Base-by-base conservation (phyloP, 2,888 invertebrate genomes). In the Andrena minutula region DNA sequence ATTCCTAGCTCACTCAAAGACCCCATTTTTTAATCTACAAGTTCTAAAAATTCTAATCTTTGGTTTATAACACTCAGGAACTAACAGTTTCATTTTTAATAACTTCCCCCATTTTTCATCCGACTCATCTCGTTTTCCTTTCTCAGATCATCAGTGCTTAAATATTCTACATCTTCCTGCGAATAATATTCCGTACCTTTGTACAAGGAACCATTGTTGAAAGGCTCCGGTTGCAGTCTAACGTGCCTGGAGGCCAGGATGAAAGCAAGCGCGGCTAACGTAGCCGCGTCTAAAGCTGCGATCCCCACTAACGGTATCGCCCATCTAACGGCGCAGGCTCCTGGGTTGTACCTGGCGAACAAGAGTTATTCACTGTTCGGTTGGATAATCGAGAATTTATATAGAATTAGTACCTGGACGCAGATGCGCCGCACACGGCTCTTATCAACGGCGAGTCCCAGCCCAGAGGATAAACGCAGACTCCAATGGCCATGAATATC, bases 221-320 rank as follows among this genome's bases (percentile, higher is more conserved):
- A 95, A 0, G 96, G 96, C 94, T 98, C 98, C 0, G 98, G 96
- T 92, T 97, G 97, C 66, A 98, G 95, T 75, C 97, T 95, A 23
- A 98, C 97, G 94, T 99, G 98, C 75, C 98, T 95, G 6, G 98
- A 97, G 47, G 98, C 99, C 88, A 99, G 95, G 90, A 99, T 98
- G 94, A 99, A 99, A 16, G 99, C 99, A 78, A 99, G 95, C 0
- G 97, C 97, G 0, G 99, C 96, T 84, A 99, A 95, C 81, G 98
- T 98, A 70, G 97, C 95, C 71, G 98, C 98, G 93, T 98, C 98
- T 87, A 97, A 94, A 74, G 98, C 97, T 0, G 97, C 98, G 83
- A 99, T 98, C 80, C 98, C 97, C 6, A 98, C 99, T 89, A 99
- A 95, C 12, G 99, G 96, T 94, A 98, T 99, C 4, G 99, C 99